Percentiles rank a stretch among this genome's conserved stretches.
phyloP scores from a whole-genome alignment of 1,140 invertebrate species.

The Brachionus rotundiformis region DNA sequence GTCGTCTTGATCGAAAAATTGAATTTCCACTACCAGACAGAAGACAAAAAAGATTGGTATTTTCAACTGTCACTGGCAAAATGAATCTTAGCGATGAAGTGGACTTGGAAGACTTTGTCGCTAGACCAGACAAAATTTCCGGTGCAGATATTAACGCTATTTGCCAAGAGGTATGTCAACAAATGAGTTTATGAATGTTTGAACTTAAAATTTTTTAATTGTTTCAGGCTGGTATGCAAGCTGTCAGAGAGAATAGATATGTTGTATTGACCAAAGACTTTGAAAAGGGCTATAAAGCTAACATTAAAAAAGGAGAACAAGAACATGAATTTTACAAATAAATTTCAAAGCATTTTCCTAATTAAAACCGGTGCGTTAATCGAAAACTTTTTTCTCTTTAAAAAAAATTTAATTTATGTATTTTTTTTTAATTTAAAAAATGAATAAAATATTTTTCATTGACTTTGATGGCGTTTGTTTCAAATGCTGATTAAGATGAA shows the following conservation, averaged over 20 bases:
- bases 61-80: constrained; percentile 93
- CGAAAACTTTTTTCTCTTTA: not conserved
- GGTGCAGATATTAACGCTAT: constrained; percentile 99
- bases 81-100: constrained; percentile 99
- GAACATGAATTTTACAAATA: constrained; percentile 99
- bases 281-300: constrained; percentile 98
- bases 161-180: constrained; percentile 85
- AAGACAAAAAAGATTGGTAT: constrained; percentile 93
- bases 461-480: not conserved
- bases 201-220: no score
- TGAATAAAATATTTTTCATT: constrained; percentile 1
- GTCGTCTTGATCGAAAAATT: constrained; percentile 95
- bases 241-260: constrained; percentile 96
- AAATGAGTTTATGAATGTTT: no score
- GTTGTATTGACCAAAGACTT: constrained; percentile 98
- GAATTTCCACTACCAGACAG: constrained; percentile 97
- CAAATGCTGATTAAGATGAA: not conserved
- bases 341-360: constrained; percentile 56
- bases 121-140: constrained; percentile 94
- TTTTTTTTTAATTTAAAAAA: constrained; percentile 9
- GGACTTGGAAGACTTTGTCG: constrained; percentile 97
- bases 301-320: constrained; percentile 98
- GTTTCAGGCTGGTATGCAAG: constrained; percentile 80
- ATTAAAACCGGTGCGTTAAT: not conserved
- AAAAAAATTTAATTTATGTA: constrained; percentile 34